A percentile compares a stretch with the other conserved stretches of the same genome.
Conservation (phyloP, 2,797 vertebrate genomes). For the Ara ararauna region DNA sequence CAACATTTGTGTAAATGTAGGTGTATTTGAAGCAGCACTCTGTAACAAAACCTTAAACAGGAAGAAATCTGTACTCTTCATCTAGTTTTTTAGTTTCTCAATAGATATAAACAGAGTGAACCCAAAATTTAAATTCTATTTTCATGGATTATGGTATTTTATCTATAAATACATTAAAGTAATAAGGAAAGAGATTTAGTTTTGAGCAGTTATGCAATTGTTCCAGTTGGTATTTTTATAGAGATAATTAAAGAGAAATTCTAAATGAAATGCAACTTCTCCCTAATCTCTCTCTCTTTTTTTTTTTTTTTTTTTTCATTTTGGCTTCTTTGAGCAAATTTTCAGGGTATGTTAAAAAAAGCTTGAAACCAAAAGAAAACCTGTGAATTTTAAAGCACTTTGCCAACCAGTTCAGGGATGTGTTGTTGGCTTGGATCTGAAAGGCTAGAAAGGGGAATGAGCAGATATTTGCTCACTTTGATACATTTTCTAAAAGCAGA, state of each 20-base stretch:
- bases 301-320: background rate
- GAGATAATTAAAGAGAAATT: background rate
- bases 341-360: background rate
- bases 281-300: background rate
- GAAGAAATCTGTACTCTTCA: background rate
- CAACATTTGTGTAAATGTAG: background rate
- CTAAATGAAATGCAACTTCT: background rate
- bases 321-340: background rate
- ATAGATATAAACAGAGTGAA: background rate
- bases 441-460: background rate
- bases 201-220: slow-evolving; percentile 16
- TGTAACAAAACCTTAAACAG: background rate
- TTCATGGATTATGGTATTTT: background rate
- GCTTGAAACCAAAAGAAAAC: background rate
- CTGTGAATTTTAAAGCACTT: background rate
- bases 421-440: background rate
- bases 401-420: background rate
- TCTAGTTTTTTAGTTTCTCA: background rate
- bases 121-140: background rate
- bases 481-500: background rate
- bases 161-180: background rate
- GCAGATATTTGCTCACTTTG: background rate
- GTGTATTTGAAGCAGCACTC: background rate
- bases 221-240: background rate
- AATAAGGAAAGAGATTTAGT: background rate